Percentiles rank a stretch among this genome's conserved stretches.
These are phyloP conservation scores for Pyralis farinalis DNA, from an alignment of 2,888 invertebrate genomes.

Conservation along the genomic window DNA sequence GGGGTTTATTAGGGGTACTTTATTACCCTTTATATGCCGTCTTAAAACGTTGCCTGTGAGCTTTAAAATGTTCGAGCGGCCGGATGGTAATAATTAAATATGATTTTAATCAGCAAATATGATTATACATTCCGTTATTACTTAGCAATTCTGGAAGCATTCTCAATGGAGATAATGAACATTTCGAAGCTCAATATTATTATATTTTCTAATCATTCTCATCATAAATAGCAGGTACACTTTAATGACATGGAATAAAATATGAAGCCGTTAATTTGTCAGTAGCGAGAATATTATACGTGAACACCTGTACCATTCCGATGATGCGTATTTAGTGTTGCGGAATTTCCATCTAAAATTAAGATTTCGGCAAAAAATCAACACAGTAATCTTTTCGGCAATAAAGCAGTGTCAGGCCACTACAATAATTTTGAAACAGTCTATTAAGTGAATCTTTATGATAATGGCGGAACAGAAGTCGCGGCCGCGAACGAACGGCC, in stretches of 20 bases:
- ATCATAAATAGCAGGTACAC: neutral
- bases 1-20: constrained; percentile 75
- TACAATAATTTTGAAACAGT: constrained; percentile 77
- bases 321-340: constrained; percentile 31
- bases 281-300: constrained; percentile 7
- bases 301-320: constrained; percentile 7
- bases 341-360: constrained; percentile 40
- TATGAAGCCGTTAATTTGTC: constrained; percentile 22
- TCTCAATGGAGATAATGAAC: constrained; percentile 39
- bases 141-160: constrained; percentile 41
- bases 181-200: constrained; percentile 46
- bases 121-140: constrained; percentile 53
- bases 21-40: constrained; percentile 63
- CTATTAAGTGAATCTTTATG: constrained; percentile 80
- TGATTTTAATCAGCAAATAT: constrained; percentile 66
- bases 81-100: constrained; percentile 67
- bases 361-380: constrained; percentile 48
- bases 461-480: constrained; percentile 77
- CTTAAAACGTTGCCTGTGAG: constrained; percentile 49
- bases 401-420: constrained; percentile 69
- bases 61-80: constrained; percentile 41
- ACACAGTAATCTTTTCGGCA: constrained; percentile 52
- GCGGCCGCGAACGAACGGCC: constrained; percentile 68
- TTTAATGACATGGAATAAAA: constrained; percentile 14
- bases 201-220: constrained; percentile 42